Conservation (phyloP, 2,888 invertebrate species). For the Cheilosia vernalis region DNA sequence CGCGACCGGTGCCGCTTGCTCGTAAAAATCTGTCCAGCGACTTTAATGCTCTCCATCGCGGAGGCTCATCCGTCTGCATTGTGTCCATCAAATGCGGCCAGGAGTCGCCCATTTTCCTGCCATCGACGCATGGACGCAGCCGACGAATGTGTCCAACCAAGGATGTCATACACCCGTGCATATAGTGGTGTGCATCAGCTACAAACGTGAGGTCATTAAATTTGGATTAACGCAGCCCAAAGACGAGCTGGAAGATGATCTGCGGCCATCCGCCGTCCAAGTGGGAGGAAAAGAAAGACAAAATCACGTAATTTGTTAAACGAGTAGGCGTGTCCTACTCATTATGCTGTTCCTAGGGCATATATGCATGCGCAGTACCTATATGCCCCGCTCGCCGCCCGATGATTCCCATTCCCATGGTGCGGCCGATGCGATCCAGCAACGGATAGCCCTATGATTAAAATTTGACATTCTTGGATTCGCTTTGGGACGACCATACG, state of each 20-base stretch:
- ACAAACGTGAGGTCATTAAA: slow-evolving; percentile 73
- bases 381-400: not conserved
- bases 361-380: not conserved
- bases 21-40: slow-evolving; percentile 60
- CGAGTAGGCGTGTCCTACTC: slow-evolving; percentile 73
- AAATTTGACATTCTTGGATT: slow-evolving; percentile 73
- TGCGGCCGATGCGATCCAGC: not conserved
- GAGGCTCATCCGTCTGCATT: slow-evolving; percentile 20
- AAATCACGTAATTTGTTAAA: slow-evolving; percentile 76
- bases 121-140: slow-evolving; percentile 20
- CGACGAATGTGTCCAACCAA: slow-evolving; percentile 46
- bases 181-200: slow-evolving; percentile 1
- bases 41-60: slow-evolving; percentile 37
- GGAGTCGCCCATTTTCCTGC: slow-evolving; percentile 41
- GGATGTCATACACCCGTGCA: slow-evolving; percentile 56
- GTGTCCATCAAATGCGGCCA: slow-evolving; percentile 23
- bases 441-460: slow-evolving; percentile 70
- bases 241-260: slow-evolving; percentile 39
- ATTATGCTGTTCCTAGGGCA: slow-evolving; percentile 70
- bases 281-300: slow-evolving; percentile 72
- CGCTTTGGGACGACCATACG: slow-evolving; percentile 13
- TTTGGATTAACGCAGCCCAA: slow-evolving; percentile 70
- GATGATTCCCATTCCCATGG: slow-evolving; percentile 22
- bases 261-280: slow-evolving; percentile 24
- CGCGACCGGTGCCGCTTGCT: slow-evolving; percentile 39